phyloP scores from a whole-genome alignment of 2,888 invertebrate genomes.

The Hedychridium roseum region DNA sequence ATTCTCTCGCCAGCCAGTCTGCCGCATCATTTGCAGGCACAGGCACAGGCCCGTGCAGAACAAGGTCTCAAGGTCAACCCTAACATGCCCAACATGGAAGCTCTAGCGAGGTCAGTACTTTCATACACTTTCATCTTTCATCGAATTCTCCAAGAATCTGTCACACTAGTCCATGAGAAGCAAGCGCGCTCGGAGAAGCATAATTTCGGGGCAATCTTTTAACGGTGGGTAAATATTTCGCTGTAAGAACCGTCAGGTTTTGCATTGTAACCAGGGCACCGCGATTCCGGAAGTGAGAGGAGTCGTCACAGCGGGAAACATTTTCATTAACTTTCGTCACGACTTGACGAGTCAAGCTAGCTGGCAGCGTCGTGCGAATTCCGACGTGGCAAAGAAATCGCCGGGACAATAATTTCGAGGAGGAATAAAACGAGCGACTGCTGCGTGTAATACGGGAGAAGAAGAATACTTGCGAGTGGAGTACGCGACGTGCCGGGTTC shows the following conservation, averaged over 20 bases:
- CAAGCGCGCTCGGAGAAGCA: too few species aligned
- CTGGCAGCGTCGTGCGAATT: not conserved
- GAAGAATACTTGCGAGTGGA: not conserved
- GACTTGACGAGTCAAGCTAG: slow-evolving; percentile 16
- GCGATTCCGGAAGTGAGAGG: slow-evolving; percentile 39
- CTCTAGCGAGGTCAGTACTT: slow-evolving; percentile 80
- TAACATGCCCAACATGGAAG: slow-evolving; percentile 87
- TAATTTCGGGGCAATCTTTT: not conserved
- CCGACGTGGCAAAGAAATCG: slow-evolving; percentile 2
- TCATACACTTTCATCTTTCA: not conserved
- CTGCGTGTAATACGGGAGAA: too few species aligned
- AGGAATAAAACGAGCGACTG: too few species aligned
- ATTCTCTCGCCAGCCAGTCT: slow-evolving; percentile 89
- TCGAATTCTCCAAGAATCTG: not conserved
- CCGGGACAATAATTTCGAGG: too few species aligned
- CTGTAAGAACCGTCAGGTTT: not conserved
- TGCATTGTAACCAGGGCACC: too few species aligned
- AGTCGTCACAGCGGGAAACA: slow-evolving; percentile 53
- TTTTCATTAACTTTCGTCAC: slow-evolving; percentile 52
- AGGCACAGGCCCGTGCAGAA: slow-evolving; percentile 77
- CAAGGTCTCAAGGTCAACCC: slow-evolving; percentile 84
- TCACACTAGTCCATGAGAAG: too few species aligned
- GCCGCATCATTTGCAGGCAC: slow-evolving; percentile 75
- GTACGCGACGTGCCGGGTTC: slow-evolving; percentile 3
- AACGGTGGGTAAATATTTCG: not conserved